Base-by-base conservation (phyloP, 2,797 vertebrate species). In the Propithecus perrieri region DNA sequence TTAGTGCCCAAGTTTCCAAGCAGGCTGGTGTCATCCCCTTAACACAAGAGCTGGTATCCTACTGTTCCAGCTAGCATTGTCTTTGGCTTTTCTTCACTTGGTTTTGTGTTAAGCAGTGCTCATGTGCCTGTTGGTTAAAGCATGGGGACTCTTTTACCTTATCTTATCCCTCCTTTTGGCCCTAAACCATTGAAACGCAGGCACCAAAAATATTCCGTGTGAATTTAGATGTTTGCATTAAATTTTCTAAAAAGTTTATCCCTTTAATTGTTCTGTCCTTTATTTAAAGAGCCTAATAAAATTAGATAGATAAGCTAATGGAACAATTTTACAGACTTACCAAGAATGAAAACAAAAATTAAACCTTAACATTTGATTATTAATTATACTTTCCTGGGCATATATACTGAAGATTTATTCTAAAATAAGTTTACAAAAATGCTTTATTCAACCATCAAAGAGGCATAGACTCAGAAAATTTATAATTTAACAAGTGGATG, bases 141-240 rank as follows among this genome's bases (percentile, higher is more conserved):
- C 30, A 50, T 41, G 76, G 38, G 33, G 24, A n/a, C 41, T 94
- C 38, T 72, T 71, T 24, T 53, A 78, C 41, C 43, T 71, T 28
- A 10, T 75, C 90, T 78, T 38, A 18, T 22, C 2, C 24, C 7
- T 93, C 38, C n/a, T 38, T 83, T 87, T 94, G 28, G 33, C 28
- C 30, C 9, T 78, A 61, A 80, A 81, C 17, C 38, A 35, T 43
- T 74, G 67, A 76, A 92, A 91, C 18, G 71, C 7, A 80, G 38
- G 7, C 30, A 67, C 14, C 84, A 76, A 12, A 92, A 84, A 59
- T 89, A 89, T 85, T 91, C 43, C 59, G 6, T 55, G 28, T 74
- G 81, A 94, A 91, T 93, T 94, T 95, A 89, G 50, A 84, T 50
- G 11, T 91, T 89, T 87, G 0, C 88, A 61, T 91, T 85, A 46